These are phyloP conservation scores for Bolborhynchus lineola DNA, from an alignment of 2,113 vertebrate species.

Conservation along the genomic window DNA sequence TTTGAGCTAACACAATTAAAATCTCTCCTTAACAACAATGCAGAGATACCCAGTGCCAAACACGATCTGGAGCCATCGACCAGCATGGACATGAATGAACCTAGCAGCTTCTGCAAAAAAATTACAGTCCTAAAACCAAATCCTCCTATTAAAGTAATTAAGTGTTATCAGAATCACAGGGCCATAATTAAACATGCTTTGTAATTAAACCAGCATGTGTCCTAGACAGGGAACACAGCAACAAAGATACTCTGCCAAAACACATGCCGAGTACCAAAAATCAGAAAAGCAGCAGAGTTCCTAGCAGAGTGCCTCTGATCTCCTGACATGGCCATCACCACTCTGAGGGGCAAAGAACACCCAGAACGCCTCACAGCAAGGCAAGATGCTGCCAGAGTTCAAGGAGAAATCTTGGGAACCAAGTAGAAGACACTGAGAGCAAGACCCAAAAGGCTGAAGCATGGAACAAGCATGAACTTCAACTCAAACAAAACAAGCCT, in stretches of 20 bases:
- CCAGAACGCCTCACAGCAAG: background rate
- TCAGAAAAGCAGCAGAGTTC: background rate
- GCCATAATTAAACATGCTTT: conserved; percentile 21
- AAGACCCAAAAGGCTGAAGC: background rate
- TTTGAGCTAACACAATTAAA: conserved; percentile 23
- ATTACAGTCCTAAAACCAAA: background rate
- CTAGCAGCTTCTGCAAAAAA: conserved; percentile 5
- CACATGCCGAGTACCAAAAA: background rate
- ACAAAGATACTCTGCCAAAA: conserved; percentile 6
- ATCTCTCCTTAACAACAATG: conserved; percentile 12
- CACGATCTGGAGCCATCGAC: conserved; percentile 3
- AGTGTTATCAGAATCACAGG: conserved; percentile 39
- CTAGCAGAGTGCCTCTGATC: background rate
- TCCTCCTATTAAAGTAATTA: conserved; percentile 49
- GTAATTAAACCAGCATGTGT: conserved; percentile 51
- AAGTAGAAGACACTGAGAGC: background rate
- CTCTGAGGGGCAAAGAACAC: fast-evolving
- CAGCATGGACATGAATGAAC: conserved; percentile 42
- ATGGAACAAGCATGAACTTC: background rate
- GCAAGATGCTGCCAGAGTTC: background rate
- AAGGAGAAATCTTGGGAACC: background rate
- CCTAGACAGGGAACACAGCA: conserved; percentile 10
- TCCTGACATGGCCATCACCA: background rate
- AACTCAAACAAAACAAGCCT: background rate
- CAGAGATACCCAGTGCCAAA: conserved; percentile 30